phyloP scores from a whole-genome alignment of 23 tunicate genomes.

The Clavelina lepadiformis region DNA sequence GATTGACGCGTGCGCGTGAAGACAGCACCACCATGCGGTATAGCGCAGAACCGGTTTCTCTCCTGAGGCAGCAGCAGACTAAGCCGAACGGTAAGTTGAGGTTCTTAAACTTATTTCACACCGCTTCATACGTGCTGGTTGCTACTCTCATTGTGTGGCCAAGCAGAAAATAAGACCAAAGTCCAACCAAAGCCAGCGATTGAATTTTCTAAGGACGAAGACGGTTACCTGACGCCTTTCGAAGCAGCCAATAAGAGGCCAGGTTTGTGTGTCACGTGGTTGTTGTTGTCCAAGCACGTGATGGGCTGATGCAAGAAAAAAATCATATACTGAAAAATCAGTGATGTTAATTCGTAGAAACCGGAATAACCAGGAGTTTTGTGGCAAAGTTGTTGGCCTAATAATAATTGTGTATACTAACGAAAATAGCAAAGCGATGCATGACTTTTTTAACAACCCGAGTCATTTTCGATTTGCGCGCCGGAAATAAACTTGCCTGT shows the following conservation, averaged over 20 bases:
- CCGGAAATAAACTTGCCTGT: too few species aligned
- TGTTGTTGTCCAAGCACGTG: slow-evolving; percentile 15
- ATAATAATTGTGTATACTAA: too few species aligned
- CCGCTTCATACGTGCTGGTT: not conserved
- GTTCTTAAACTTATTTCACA: not conserved
- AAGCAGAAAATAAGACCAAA: not conserved
- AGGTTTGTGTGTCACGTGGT: slow-evolving; percentile 69
- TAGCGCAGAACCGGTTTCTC: slow-evolving; percentile 63
- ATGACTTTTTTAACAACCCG: too few species aligned
- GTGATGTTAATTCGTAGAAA: too few species aligned
- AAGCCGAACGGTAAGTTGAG: slow-evolving; percentile 58
- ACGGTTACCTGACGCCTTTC: slow-evolving; percentile 71
- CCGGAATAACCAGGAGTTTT: too few species aligned
- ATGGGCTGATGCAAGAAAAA: too few species aligned
- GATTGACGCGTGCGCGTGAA: slow-evolving; percentile 42
- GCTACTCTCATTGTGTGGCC: not conserved
- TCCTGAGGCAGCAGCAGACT: slow-evolving; percentile 16
- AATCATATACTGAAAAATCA: too few species aligned
- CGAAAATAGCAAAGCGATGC: too few species aligned
- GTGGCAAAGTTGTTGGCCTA: too few species aligned
- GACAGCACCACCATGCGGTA: slow-evolving; percentile 77
- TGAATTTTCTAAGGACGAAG: slow-evolving; percentile 35
- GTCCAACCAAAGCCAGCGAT: not conserved
- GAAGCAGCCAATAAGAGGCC: slow-evolving; percentile 61
- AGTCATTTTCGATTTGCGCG: too few species aligned